These are phyloP conservation scores for Axea sp. DNA, from an alignment of 2,888 invertebrate genomes.

Conservation along the genomic window DNA sequence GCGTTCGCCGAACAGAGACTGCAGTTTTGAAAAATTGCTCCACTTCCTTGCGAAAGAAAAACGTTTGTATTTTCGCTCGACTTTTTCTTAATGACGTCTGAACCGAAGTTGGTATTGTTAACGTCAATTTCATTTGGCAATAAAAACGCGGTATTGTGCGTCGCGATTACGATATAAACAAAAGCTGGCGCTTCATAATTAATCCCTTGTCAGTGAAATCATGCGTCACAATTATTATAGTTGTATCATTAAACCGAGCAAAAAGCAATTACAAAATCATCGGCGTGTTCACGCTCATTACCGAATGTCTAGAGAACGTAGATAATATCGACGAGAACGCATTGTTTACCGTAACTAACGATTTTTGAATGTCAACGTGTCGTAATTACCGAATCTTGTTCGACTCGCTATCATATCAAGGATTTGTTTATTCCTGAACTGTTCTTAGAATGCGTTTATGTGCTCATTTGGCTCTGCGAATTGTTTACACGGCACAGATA, in stretches of 20 bases:
- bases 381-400: constrained; percentile 1
- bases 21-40: background rate
- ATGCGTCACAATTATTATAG: constrained; percentile 6
- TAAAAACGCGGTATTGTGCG: background rate
- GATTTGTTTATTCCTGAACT: background rate
- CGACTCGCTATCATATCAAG: constrained; percentile 17
- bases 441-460: constrained; percentile 20
- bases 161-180: constrained; percentile 5
- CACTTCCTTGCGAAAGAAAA: background rate
- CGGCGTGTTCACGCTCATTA: background rate
- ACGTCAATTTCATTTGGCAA: background rate
- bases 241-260: constrained; percentile 12
- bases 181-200: constrained; percentile 13
- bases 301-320: background rate
- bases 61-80: constrained; percentile 2
- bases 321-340: too few species aligned
- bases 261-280: constrained; percentile 21
- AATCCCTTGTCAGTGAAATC: constrained; percentile 14
- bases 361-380: constrained; percentile 8
- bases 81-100: background rate
- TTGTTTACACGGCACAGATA: constrained; percentile 10
- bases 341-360: background rate
- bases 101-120: background rate
- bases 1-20: background rate
- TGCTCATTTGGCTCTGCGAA: background rate